phyloP scores from a whole-genome alignment of 2,888 invertebrate genomes.

The Sabatieria punctata region DNA sequence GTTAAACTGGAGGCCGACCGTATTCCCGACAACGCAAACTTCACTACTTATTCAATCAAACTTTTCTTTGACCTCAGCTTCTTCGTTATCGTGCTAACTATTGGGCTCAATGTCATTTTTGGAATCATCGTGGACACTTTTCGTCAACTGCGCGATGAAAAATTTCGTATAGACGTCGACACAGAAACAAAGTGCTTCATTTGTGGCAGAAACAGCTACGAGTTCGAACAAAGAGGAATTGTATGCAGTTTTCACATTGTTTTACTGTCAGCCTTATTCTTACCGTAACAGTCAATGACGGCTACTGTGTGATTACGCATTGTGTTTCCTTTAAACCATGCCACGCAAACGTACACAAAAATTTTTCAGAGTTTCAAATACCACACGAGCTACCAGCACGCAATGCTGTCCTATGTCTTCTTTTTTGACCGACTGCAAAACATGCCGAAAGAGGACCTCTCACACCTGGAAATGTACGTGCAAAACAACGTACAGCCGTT shows the following conservation, averaged over 20 bases:
- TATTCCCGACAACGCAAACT: background rate
- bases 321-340: too few species aligned
- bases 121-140: slow-evolving; percentile 9
- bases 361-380: slow-evolving; percentile 4
- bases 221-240: slow-evolving; percentile 7
- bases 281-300: too few species aligned
- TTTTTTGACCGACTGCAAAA: slow-evolving; percentile 3
- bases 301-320: too few species aligned
- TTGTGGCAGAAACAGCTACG: slow-evolving; percentile 3
- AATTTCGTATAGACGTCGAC: slow-evolving; percentile 4
- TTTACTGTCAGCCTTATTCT: too few species aligned
- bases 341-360: too few species aligned
- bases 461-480: slow-evolving; percentile 5
- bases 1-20: background rate
- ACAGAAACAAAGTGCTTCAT: slow-evolving; percentile 5
- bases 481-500: too few species aligned
- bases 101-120: slow-evolving; percentile 7
- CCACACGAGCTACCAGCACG: slow-evolving; percentile 1
- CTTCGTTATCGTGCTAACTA: slow-evolving; percentile 6
- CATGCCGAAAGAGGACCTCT: background rate
- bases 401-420: slow-evolving; percentile 4
- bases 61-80: slow-evolving; percentile 6
- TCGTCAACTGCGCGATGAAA: slow-evolving; percentile 6
- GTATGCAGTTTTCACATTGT: too few species aligned
- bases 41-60: background rate